Conservation (phyloP, 2,888 invertebrate genomes). For the Ethmia dodecea region DNA sequence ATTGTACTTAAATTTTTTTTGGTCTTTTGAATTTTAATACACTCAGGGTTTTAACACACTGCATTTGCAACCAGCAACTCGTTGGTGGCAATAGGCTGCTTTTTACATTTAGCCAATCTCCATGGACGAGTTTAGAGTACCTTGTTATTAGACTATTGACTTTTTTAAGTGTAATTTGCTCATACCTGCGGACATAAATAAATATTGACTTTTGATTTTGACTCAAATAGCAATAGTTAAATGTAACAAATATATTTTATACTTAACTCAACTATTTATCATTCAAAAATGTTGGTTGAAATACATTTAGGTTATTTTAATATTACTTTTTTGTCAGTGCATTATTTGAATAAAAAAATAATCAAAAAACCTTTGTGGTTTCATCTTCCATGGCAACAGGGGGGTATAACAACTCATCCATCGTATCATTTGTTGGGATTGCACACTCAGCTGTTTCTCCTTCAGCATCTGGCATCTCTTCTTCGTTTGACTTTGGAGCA, state of each 20-base stretch:
- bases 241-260: background rate
- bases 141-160: too few species aligned
- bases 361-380: conserved; percentile 45
- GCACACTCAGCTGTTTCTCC: conserved; percentile 47
- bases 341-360: background rate
- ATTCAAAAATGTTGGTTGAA: too few species aligned
- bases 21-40: background rate
- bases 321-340: too few species aligned
- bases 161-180: too few species aligned
- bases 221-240: background rate
- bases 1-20: background rate
- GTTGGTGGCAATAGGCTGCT: too few species aligned
- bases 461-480: conserved; percentile 45
- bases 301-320: too few species aligned
- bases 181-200: too few species aligned
- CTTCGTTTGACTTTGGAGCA: conserved; percentile 50
- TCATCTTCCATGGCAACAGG: conserved; percentile 70
- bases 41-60: too few species aligned
- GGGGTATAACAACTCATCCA: conserved; percentile 47
- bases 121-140: too few species aligned
- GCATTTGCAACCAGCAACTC: too few species aligned
- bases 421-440: conserved; percentile 38
- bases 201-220: too few species aligned
- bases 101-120: too few species aligned
- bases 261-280: background rate